Evolutionary conservation across 37 sponge, comb jelly and placozoan genomes (phyloP).

Genomic region (Beroe ovata): DNA sequence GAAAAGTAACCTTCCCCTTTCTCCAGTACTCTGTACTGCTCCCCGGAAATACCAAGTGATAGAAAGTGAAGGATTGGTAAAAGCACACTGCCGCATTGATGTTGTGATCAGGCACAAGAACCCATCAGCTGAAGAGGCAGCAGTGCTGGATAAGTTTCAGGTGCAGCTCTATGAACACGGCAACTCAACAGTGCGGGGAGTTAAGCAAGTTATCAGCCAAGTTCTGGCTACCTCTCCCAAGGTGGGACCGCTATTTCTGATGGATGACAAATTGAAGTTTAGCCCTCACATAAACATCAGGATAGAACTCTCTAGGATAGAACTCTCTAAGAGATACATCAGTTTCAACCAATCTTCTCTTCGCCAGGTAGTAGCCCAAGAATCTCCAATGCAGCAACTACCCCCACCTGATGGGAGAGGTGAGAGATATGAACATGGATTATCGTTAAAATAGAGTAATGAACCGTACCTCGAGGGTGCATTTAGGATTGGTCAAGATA

Average conservation of each 20-base stretch:
- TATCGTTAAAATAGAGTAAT: too few relatives aligned
- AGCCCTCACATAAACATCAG: too few relatives aligned
- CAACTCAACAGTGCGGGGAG: conserved; percentile 28
- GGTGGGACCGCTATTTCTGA: neutral
- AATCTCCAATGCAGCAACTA: conserved; percentile 8
- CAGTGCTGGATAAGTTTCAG: conserved; percentile 16
- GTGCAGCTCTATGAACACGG: conserved; percentile 55
- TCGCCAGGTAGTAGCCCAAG: neutral
- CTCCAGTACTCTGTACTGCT: conserved; percentile 34
- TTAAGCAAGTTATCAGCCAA: conserved; percentile 48
- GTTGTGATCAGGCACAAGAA: conserved; percentile 52
- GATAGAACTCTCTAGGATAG: too few relatives aligned
- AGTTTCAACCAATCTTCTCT: neutral
- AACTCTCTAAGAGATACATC: too few relatives aligned
- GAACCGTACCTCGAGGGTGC: too few relatives aligned
- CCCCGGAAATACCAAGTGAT: conserved; percentile 55
- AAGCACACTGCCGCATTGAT: conserved; percentile 32
- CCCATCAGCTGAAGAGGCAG: neutral
- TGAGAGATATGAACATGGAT: too few relatives aligned
- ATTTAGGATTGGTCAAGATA: too few relatives aligned
- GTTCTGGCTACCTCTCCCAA: neutral
- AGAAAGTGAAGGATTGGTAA: conserved; percentile 54
- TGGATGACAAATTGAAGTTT: too few relatives aligned
- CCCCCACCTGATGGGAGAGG: conserved; percentile 1
- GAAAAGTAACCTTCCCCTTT: neutral